A percentile compares a stretch with the other conserved stretches of the same genome.
Conservation (phyloP, 2,113 vertebrate genomes). For the Paralichthys olivaceus region DNA sequence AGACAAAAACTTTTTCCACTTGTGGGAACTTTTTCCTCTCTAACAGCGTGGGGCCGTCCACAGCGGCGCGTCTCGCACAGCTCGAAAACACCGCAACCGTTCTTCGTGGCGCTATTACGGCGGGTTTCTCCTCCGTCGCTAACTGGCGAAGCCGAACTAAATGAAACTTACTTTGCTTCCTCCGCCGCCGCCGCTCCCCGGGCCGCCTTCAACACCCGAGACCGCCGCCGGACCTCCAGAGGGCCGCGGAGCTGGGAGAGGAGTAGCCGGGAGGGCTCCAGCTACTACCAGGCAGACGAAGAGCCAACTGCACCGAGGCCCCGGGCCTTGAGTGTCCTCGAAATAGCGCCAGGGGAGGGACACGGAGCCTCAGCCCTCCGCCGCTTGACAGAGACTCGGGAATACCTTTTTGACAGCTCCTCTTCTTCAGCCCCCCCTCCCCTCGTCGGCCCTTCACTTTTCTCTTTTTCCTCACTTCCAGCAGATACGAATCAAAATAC, state of each 20-base stretch:
- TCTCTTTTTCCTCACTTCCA: slow-evolving; percentile 81
- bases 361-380: slow-evolving; percentile 59
- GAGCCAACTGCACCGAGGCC: slow-evolving; percentile 73
- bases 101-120: not conserved
- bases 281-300: slow-evolving; percentile 60
- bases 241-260: slow-evolving; percentile 79
- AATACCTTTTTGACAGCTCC: slow-evolving; percentile 79
- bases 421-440: slow-evolving; percentile 73
- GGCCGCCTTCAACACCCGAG: slow-evolving; percentile 83
- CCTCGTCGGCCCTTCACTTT: slow-evolving; percentile 76
- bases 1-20: slow-evolving; percentile 71
- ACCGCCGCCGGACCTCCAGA: slow-evolving; percentile 81
- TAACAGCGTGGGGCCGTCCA: not conserved
- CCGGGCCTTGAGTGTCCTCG: slow-evolving; percentile 78
- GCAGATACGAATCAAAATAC: slow-evolving; percentile 93
- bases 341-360: slow-evolving; percentile 62
- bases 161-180: slow-evolving; percentile 56
- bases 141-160: slow-evolving; percentile 8
- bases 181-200: slow-evolving; percentile 84
- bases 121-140: not conserved
- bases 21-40: slow-evolving; percentile 42
- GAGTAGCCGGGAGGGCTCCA: slow-evolving; percentile 68
- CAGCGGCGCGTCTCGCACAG: not conserved
- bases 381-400: slow-evolving; percentile 67
- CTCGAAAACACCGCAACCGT: not conserved